These are phyloP conservation scores for Metalampra italica DNA, from an alignment of 2,888 invertebrate genomes.

Conservation along the genomic window DNA sequence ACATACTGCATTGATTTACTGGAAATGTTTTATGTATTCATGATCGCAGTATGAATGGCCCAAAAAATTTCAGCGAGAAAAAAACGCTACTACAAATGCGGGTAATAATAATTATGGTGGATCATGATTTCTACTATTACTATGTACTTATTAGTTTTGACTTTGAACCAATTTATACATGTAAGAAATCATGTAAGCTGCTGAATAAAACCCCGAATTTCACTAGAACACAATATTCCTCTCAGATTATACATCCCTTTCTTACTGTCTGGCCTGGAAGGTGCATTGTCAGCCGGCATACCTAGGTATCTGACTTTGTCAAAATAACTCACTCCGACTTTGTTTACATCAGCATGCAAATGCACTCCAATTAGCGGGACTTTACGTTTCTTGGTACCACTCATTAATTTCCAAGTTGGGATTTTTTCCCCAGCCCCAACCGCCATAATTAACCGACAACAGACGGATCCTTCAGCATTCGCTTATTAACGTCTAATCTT, in stretches of 20 bases:
- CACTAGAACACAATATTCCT: neutral
- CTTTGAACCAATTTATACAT: too few species aligned
- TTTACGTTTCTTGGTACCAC: slow-evolving; percentile 65
- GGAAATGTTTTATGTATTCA: too few species aligned
- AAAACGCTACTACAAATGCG: too few species aligned
- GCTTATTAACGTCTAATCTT: slow-evolving; percentile 75
- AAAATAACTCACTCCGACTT: slow-evolving; percentile 64
- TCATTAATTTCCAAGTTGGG: slow-evolving; percentile 65
- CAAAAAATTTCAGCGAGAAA: too few species aligned
- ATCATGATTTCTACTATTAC: too few species aligned
- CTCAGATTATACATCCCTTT: neutral
- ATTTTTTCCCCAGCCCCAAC: slow-evolving; percentile 59
- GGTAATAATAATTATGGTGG: too few species aligned
- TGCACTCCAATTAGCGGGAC: slow-evolving; percentile 71
- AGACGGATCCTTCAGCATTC: slow-evolving; percentile 61
- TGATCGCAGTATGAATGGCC: too few species aligned
- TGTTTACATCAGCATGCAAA: slow-evolving; percentile 73
- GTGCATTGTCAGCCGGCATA: slow-evolving; percentile 22
- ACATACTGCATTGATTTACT: too few species aligned
- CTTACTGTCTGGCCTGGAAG: slow-evolving; percentile 8
- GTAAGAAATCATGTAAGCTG: too few species aligned
- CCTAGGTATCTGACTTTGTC: slow-evolving; percentile 53
- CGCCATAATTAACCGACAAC: slow-evolving; percentile 66
- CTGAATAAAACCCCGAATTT: neutral
- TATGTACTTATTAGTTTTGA: too few species aligned